Conservation (phyloP, 2,113 vertebrate genomes). For the Tragulus kanchil region DNA sequence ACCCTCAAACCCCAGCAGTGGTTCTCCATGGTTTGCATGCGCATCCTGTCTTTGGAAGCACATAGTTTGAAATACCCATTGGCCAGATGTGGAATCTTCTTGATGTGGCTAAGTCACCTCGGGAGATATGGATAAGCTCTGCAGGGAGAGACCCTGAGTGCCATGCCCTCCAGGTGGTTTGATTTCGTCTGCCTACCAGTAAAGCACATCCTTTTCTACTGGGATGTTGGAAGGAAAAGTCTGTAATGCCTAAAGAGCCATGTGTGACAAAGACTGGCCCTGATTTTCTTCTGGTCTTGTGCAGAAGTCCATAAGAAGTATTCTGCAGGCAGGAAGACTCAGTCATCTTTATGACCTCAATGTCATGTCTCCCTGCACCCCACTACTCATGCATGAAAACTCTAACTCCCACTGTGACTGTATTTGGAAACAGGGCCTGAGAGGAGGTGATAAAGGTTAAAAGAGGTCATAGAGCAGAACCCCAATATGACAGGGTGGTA, state of each 20-base stretch:
- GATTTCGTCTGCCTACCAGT: neutral
- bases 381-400: neutral
- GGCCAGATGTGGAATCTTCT: neutral
- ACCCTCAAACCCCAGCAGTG: rapidly evolving
- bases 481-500: neutral
- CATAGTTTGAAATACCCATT: neutral
- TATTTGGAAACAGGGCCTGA: neutral
- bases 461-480: neutral
- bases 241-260: neutral
- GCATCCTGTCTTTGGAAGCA: neutral
- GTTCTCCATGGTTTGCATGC: neutral
- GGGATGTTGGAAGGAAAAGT: neutral
- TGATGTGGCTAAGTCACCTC: neutral
- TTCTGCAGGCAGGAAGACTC: neutral
- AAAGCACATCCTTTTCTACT: neutral
- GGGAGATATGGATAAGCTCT: neutral
- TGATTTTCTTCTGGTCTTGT: neutral
- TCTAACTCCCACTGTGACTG: neutral
- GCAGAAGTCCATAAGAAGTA: neutral
- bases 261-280: neutral
- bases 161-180: neutral
- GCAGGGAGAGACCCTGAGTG: neutral
- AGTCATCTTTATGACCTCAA: neutral
- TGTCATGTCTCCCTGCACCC: neutral
- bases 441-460: neutral